Base-by-base conservation (phyloP, 2,797 vertebrate genomes). In the Paguma larvata region DNA sequence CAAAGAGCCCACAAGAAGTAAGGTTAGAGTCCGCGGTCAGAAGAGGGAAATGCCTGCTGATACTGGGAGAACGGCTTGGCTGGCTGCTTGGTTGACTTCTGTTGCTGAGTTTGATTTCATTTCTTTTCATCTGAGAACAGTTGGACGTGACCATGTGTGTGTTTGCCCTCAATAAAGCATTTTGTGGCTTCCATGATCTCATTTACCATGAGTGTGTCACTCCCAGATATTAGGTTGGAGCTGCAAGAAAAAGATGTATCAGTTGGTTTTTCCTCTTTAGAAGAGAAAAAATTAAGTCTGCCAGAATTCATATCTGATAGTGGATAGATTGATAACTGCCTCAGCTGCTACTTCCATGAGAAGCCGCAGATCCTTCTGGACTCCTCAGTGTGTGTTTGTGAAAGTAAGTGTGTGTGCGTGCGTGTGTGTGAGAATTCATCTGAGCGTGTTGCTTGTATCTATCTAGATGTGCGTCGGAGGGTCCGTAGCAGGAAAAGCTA, bases 121-220 rank as follows among this genome's bases (percentile, higher is more conserved):
- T 95, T 97, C 23, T 95, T 96, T 91, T 94, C 62, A 89, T 48
- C 89, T 18, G 41, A 95, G 79, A 77, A 79, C 68, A 78, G 48
- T 44, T 87, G 77, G 73, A 59, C 48, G 21, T 68, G 80, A 90
- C 63, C 1, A 2, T 77, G 32, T 44, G 48, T 8, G 30, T 34
- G 21, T 65, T 59, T 62, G 62, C 67, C 77, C 38, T 84, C 70
- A 68, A 0, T 89, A 88, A 92, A 88, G 30, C 82, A 34, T 63
- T 68, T 73, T 92, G 75, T 85, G 89, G 87, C 80, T 83, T 79
- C 46, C 9, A 4, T 41, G 48, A 84, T 95, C 68, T 94, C 44
- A 53, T 88, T 93, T 89, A 63, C 67, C 44, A 34, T 56, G 84
- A 78, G 21, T 56, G 53, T 68, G 46, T 68, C 44, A 93, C 48